Conservation (phyloP, 2,113 vertebrate species). For the Hippocampus barbouri region DNA sequence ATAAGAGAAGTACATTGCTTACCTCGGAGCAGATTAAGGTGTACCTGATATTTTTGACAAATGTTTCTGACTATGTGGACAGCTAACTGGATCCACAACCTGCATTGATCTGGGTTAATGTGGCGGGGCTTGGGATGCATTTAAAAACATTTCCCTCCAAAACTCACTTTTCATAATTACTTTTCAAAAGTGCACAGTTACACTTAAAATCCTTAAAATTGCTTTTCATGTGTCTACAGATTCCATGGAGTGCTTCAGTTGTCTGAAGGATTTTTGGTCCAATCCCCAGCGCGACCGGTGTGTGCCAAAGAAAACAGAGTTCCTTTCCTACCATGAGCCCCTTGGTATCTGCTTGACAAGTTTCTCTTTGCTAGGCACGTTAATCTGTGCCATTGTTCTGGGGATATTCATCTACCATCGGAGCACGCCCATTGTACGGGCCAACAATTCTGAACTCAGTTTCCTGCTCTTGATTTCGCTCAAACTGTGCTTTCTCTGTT, state of each 20-base stretch:
- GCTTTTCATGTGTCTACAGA: constrained; percentile 30
- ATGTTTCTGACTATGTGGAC: not conserved
- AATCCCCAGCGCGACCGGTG: constrained; percentile 46
- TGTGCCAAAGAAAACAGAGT: constrained; percentile 57
- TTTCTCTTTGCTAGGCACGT: constrained; percentile 49
- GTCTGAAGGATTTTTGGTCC: constrained; percentile 68
- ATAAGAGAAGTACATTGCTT: no score
- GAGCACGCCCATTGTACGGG: constrained; percentile 59
- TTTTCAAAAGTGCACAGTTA: not conserved
- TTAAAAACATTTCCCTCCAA: no score
- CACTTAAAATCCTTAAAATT: not conserved
- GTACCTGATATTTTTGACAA: no score
- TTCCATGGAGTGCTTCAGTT: constrained; percentile 56
- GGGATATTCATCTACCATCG: constrained; percentile 47
- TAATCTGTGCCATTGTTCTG: constrained; percentile 44
- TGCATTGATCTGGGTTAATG: not conserved
- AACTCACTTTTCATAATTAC: not conserved
- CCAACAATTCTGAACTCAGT: constrained; percentile 72
- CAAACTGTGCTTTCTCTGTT: constrained; percentile 69
- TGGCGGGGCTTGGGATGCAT: no score
- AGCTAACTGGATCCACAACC: not conserved
- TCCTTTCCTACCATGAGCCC: constrained; percentile 59
- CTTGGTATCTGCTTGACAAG: constrained; percentile 58
- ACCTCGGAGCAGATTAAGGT: no score
- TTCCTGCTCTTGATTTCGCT: constrained; percentile 64